A percentile compares a stretch with the other conserved stretches of the same genome.
Conservation (phyloP, 2,113 vertebrate species). For the Petrocephalus zakoni region DNA sequence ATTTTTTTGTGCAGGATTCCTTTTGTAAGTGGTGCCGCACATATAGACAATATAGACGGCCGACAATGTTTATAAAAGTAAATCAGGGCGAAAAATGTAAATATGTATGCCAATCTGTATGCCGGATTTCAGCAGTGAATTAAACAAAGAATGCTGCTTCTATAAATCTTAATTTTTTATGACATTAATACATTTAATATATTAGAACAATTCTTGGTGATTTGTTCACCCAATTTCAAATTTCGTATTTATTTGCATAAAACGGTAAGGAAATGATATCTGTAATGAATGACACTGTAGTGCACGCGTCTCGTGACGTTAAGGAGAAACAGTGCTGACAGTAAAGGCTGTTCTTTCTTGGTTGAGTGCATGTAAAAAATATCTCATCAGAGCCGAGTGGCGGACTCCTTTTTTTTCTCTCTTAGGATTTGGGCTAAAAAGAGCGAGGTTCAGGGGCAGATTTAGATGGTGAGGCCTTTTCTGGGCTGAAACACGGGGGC, state of each 20-base stretch:
- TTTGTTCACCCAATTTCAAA: background rate
- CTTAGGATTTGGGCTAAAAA: background rate
- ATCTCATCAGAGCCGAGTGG: background rate
- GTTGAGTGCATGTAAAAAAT: background rate
- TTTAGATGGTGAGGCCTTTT: slow-evolving; percentile 15
- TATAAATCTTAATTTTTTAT: background rate
- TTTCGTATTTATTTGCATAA: background rate
- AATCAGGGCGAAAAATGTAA: background rate
- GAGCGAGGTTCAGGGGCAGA: background rate
- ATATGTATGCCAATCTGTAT: background rate
- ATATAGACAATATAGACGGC: background rate
- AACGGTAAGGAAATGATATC: background rate
- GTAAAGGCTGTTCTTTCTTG: background rate
- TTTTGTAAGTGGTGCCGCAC: background rate
- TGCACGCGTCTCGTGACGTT: background rate
- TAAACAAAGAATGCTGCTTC: background rate
- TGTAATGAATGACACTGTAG: background rate
- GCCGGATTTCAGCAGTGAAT: background rate
- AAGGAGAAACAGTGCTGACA: too few species aligned
- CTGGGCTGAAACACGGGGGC: slow-evolving; percentile 33
- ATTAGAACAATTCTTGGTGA: background rate
- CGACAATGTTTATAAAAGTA: background rate
- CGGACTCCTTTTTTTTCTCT: background rate
- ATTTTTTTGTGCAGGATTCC: background rate
- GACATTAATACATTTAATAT: background rate